Evolutionary conservation across 2,888 invertebrate genomes (phyloP), one percentile per base, ranked within the genome.

Genomic region (Drosophila pseudotakahashii): DNA sequence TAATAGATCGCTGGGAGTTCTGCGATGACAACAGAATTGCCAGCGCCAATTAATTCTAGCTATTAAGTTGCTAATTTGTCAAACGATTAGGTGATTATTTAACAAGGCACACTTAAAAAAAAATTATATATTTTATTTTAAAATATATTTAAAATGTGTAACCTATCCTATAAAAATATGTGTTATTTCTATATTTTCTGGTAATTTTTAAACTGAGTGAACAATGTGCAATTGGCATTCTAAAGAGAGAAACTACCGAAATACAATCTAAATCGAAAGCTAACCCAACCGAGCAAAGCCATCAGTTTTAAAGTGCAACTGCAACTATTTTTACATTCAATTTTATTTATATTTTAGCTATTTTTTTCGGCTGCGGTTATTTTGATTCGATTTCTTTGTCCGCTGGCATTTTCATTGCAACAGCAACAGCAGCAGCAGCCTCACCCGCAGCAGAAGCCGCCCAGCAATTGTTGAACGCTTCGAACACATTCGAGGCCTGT

Each of bases 321-420:
- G 69, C 37, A 66, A 68, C 69, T 66, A 66, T 66, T 66, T 66
- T 26, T 39, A 66, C 32, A 68, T 47, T 47, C 39, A 39, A 54
- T 60, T 60, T 47, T 66, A 73, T 62, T 64, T 79, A 62, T 72
- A 59, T 66, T 69, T 54, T 55, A 16, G 36, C 53, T 19, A 44
- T 76, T 70, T 14, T 14, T 53, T 23, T n/a, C 37, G 19, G 39
- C 57, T 55, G 55, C 39, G 19, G 47, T 45, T 59, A 51, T 59
- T 48, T 66, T 58, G 26, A 66, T 30, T 54, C 68, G 66, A 66
- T 64, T 45, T 55, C 59, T 61, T 51, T 37, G 45, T 47, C 53
- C 59, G 63, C 48, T 80, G 80, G 80, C 79, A 80, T 80, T 80
- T 80, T 67, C 69, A 63, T 67, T 82, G 83, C 75, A 79, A 50